Evolutionary conservation across 1,140 invertebrate genomes (phyloP), one percentile per base, ranked within the genome.

Genomic region (Drosophila orena): DNA sequence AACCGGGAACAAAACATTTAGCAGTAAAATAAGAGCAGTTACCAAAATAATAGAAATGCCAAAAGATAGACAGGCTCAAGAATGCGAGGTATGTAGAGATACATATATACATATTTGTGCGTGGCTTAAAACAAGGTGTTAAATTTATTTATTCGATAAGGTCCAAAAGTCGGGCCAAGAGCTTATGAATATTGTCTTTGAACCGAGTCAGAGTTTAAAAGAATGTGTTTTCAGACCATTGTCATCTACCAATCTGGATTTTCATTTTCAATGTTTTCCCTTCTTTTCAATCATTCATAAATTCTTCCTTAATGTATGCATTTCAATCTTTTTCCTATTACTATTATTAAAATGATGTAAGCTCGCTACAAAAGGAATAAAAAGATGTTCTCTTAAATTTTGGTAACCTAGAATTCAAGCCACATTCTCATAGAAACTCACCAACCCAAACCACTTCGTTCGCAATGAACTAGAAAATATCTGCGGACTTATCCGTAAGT

Each of bases 21-120:
- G 84, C 80, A 89, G 65, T 80, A 89, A 80, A 88, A 89, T 54
- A 69, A 20, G 15, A 52, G 57, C 35, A 50, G 49, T 47, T 50
- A 69, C 62, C n/a, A 20, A 20, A 77, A 52, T 69, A 64, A 24
- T 55, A 57, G 38, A 22, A 52, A 65, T 7, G 5, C 5, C n/a
- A 22, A 35, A 42, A 52, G 49, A 49, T 10, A 30, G 30, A 57
- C 22, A 20, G 27, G 10, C 12, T 54, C 7, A 22, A 42, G 12
- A 42, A 30, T 68, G 59, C 27, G 37, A 14, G 14, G 49, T 46
- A 24, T n/a, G 1, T 17, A 17, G 17, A 17, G 14, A 56, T 7
- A 30, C 7, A 30, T 30, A 7, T 30, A 30, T 7, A 40, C 27
- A 40, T 64, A 57, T 46, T 24, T 40, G 24, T 49, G 50, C 17